These are phyloP conservation scores for Tolypeutes matacus DNA, from an alignment of 2,797 vertebrate genomes.

Conservation along the genomic window DNA sequence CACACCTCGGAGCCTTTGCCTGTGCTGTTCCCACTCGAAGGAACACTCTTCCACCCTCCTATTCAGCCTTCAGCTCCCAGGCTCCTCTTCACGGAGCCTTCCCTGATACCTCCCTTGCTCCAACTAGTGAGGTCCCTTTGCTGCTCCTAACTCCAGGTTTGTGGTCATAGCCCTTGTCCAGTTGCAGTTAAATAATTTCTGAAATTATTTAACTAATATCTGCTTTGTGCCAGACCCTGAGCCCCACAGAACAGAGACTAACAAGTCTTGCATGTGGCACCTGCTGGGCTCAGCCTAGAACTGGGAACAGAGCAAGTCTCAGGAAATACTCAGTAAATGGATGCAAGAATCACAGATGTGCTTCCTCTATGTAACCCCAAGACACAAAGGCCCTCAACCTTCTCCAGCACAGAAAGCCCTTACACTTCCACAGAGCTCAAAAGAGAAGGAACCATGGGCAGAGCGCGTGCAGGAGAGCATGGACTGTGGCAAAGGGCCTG, in stretches of 20 bases:
- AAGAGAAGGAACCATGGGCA: too few species aligned
- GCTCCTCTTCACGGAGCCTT: neutral
- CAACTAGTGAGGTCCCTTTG: neutral
- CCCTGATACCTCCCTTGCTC: neutral
- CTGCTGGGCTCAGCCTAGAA: neutral
- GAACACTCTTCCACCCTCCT: neutral
- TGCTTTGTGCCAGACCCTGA: neutral
- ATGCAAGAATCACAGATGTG: neutral
- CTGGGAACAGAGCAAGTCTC: neutral
- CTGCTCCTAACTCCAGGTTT: neutral
- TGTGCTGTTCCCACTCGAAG: neutral
- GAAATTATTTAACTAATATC: slow-evolving; percentile 18
- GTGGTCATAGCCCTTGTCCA: neutral
- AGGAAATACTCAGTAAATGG: neutral
- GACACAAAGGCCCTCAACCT: neutral
- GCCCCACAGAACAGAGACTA: neutral
- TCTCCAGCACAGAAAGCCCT: neutral
- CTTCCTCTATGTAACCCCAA: neutral
- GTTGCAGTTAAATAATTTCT: slow-evolving; percentile 37
- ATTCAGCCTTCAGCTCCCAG: neutral
- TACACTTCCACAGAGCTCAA: neutral
- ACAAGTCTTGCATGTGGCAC: neutral
- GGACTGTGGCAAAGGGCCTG: neutral
- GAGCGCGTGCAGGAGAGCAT: neutral
- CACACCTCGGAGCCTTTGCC: neutral